Evolutionary conservation across 2,113 vertebrate genomes (phyloP).

Genomic region (Triplophysa tibetana): DNA sequence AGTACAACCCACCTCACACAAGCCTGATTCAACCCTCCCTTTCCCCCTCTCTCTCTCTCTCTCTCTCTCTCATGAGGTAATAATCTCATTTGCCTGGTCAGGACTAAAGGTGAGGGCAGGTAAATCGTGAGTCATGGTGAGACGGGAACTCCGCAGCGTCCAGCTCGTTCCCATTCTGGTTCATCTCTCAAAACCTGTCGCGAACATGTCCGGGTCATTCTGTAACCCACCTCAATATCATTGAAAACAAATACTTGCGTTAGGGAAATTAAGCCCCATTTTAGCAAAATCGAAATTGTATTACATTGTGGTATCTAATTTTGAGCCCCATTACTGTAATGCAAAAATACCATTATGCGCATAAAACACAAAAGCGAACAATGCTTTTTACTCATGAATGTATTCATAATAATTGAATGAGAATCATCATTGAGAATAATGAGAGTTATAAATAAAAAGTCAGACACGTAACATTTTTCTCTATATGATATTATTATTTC

Average conservation of each 20-base stretch:
- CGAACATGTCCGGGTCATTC: neutral
- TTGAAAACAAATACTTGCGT: neutral
- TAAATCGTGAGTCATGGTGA: slow-evolving; percentile 23
- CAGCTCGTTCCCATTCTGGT: neutral
- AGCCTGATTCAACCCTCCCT: neutral
- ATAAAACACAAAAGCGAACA: too few species aligned
- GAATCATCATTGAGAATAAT: too few species aligned
- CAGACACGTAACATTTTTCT: too few species aligned
- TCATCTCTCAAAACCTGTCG: neutral
- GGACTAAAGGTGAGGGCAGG: slow-evolving; percentile 29
- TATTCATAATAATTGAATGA: too few species aligned
- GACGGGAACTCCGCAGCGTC: neutral
- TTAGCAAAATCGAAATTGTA: too few species aligned
- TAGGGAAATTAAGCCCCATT: too few species aligned
- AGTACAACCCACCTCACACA: slow-evolving; percentile 23
- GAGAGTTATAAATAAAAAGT: too few species aligned
- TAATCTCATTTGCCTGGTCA: slow-evolving; percentile 47
- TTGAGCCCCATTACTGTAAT: too few species aligned
- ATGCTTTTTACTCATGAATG: too few species aligned
- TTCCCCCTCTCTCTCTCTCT: slow-evolving; percentile 17
- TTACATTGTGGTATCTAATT: too few species aligned
- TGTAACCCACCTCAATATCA: neutral
- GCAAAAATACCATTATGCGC: too few species aligned
- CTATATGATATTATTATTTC: too few species aligned
- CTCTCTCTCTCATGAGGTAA: slow-evolving; percentile 10